Base-by-base conservation (phyloP, 2,888 invertebrate species). In the Chrysolina americana region DNA sequence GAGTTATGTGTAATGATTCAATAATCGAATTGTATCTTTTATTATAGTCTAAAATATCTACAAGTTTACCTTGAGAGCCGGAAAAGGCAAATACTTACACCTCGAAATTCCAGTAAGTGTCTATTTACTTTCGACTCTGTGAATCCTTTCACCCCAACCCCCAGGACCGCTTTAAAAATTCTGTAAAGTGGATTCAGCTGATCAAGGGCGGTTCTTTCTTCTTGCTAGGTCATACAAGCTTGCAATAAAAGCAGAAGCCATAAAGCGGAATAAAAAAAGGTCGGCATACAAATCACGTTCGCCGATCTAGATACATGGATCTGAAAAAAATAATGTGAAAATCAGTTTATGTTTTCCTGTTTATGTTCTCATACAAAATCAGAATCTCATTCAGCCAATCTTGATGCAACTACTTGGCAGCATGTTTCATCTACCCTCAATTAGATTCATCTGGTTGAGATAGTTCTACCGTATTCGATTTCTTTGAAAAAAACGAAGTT, bases 41-140 rank as follows among this genome's bases (percentile, higher is more conserved):
- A n/a, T n/a, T n/a, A n/a, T n/a, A n/a, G n/a, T n/a, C n/a, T n/a
- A n/a, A n/a, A n/a, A n/a, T n/a, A n/a, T n/a, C n/a, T n/a, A n/a
- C n/a, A n/a, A n/a, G n/a, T n/a, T n/a, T n/a, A n/a, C n/a, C n/a
- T n/a, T n/a, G n/a, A n/a, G n/a, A n/a, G n/a, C n/a, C n/a, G n/a
- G n/a, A n/a, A n/a, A n/a, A n/a, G n/a, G n/a, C n/a, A n/a, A n/a
- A n/a, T n/a, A 53, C 53, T 53, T 21, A 53, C 21, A 53, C 21
- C 19, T 21, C 17, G 21, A 53, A 13, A 23, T 13, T 53, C 21
- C 11, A 53, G 53, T 21, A 21, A 21, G 21, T 53, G 19, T 19
- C 53, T 53, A 19, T 50, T 50, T n/a, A 17, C 19, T 50, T 10
- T n/a, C 50, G 53, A 53, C 13, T 53, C 53, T 53, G 13, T 53